phyloP scores from a whole-genome alignment of 2,888 invertebrate genomes.

The Listrodromus nycthemerus region DNA sequence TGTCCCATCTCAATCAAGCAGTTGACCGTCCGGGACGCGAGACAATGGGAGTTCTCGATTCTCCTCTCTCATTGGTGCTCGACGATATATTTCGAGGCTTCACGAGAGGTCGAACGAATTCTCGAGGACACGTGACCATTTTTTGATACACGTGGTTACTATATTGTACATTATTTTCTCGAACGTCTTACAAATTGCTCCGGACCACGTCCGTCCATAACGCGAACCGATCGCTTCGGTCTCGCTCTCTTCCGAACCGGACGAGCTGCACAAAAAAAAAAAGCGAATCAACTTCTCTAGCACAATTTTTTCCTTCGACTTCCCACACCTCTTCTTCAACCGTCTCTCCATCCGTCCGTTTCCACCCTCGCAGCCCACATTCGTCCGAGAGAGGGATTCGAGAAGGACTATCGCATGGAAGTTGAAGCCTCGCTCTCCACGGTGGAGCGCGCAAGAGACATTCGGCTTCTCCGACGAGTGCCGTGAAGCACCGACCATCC shows the following conservation, averaged over 20 bases:
- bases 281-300: no score
- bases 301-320: constrained; percentile 25
- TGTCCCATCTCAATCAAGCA: constrained; percentile 51
- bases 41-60: constrained; percentile 51
- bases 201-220: no score
- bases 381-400: neutral
- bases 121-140: neutral
- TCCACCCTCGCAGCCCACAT: neutral
- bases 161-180: no score
- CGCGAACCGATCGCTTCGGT: no score
- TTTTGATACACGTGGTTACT: neutral
- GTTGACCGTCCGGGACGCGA: constrained; percentile 58
- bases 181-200: no score
- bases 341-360: neutral
- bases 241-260: no score
- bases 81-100: constrained; percentile 12
- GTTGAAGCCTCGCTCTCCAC: constrained; percentile 3
- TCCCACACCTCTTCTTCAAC: neutral
- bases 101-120: constrained; percentile 25
- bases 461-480: constrained; percentile 5
- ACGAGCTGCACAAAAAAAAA: no score
- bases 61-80: constrained; percentile 6
- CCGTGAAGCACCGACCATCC: constrained; percentile 24
- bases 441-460: constrained; percentile 5
- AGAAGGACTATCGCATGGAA: constrained; percentile 20